Evolutionary conservation across 1,140 invertebrate species (phyloP).

Genomic region (Gryon sp.): DNA sequence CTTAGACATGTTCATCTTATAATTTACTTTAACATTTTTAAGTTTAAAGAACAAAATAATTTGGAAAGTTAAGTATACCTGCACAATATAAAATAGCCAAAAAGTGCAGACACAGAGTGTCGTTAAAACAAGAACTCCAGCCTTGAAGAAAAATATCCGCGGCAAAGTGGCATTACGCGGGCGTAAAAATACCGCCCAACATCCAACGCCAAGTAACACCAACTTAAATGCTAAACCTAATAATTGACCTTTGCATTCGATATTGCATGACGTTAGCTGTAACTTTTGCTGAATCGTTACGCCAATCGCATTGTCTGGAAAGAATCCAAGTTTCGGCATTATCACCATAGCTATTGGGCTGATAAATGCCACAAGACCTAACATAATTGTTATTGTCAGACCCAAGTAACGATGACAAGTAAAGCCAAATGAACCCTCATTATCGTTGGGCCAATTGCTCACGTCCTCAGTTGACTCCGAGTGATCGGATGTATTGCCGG

Average conservation of each 20-base stretch:
- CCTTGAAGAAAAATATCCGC: conserved; percentile 93
- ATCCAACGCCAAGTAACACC: conserved; percentile 92
- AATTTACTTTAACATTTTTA: no score
- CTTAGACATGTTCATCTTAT: no score
- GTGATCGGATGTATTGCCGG: conserved; percentile 96
- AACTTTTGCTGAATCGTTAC: conserved; percentile 81
- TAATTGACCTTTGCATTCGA: conserved; percentile 93
- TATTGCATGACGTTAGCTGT: conserved; percentile 85
- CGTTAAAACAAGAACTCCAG: conserved; percentile 92
- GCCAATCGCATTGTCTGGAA: conserved; percentile 81
- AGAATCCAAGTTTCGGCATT: conserved; percentile 92
- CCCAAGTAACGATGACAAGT: conserved; percentile 89
- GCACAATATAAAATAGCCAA: conserved; percentile 98
- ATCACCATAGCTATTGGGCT: conserved; percentile 97
- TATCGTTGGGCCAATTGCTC: conserved; percentile 88
- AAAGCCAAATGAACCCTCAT: conserved; percentile 85
- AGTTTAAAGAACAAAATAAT: conserved; percentile 22
- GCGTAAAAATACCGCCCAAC: conserved; percentile 93
- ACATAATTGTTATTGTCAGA: conserved; percentile 86
- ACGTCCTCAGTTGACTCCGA: conserved; percentile 95
- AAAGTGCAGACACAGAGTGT: conserved; percentile 96
- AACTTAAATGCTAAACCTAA: conserved; percentile 95
- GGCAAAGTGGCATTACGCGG: conserved; percentile 92
- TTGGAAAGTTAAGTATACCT: conserved; percentile 77
- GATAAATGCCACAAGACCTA: conserved; percentile 91